phyloP scores from a whole-genome alignment of 2,113 vertebrate species.

The Conger conger region DNA sequence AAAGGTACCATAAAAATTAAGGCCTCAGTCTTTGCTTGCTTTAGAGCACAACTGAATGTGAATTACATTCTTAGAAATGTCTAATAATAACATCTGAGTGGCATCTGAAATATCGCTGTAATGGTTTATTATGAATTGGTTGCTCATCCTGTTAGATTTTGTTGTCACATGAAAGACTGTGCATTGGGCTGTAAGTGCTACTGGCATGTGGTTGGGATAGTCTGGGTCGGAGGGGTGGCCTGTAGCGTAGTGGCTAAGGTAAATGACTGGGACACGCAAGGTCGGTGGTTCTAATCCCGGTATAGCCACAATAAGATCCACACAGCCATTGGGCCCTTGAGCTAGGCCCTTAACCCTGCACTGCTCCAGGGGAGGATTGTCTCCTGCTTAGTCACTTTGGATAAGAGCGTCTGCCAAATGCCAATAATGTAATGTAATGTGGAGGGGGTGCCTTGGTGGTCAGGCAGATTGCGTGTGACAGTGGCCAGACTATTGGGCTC shows the following conservation, averaged over 20 bases:
- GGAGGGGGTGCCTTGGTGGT: background rate
- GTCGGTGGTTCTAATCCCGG: no score
- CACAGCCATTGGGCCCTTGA: no score
- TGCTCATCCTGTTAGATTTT: background rate
- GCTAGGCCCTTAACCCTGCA: no score
- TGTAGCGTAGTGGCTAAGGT: no score
- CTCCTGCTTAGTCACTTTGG: no score
- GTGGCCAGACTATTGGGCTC: background rate
- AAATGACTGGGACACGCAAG: no score
- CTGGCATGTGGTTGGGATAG: background rate
- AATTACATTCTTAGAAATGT: background rate
- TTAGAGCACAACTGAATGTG: background rate
- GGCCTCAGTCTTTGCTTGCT: background rate
- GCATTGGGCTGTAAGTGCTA: background rate
- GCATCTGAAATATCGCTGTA: background rate
- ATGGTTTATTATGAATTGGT: background rate
- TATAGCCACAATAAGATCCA: no score
- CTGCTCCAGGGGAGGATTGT: no score
- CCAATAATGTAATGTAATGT: no score
- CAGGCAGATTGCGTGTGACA: background rate
- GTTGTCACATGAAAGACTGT: background rate
- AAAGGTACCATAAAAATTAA: background rate
- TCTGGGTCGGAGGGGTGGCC: no score
- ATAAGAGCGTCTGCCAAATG: no score
- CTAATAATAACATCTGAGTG: background rate